phyloP scores from a whole-genome alignment of 2,797 vertebrate genomes.

The Girardinus metallicus region DNA sequence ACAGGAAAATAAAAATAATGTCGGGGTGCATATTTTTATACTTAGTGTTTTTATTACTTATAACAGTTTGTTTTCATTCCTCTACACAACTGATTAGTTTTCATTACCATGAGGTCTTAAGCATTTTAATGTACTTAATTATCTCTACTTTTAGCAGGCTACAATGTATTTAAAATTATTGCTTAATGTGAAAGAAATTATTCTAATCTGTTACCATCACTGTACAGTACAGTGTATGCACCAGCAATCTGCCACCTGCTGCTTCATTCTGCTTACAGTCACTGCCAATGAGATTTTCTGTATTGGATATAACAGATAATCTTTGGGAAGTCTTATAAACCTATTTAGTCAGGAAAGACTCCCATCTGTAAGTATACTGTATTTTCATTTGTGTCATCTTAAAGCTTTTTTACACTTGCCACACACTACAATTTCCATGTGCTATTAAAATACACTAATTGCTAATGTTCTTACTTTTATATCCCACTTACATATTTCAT shows the following conservation, averaged over 20 bases:
- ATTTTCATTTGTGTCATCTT: not conserved
- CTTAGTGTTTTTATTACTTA: no score
- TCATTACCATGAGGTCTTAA: not conserved
- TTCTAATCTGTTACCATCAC: slow-evolving; percentile 32
- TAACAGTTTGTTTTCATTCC: not conserved
- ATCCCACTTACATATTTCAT: not conserved
- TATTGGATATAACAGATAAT: slow-evolving; percentile 60
- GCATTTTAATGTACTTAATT: slow-evolving; percentile 18
- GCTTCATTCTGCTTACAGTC: slow-evolving; percentile 45
- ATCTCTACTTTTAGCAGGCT: slow-evolving; percentile 24
- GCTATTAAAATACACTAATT: not conserved
- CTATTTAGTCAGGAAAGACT: slow-evolving; percentile 32
- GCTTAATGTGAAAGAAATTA: slow-evolving; percentile 36
- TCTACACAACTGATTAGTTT: not conserved
- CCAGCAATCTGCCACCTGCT: slow-evolving; percentile 48
- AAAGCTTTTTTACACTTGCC: not conserved
- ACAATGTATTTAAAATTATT: slow-evolving; percentile 42
- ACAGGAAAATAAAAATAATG: no score
- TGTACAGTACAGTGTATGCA: slow-evolving; percentile 8
- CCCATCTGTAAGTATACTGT: slow-evolving; percentile 5
- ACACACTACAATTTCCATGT: not conserved
- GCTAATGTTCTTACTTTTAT: not conserved
- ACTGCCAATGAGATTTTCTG: slow-evolving; percentile 53
- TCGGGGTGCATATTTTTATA: no score
- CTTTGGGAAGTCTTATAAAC: slow-evolving; percentile 63